Evolutionary conservation across 2,113 vertebrate genomes (phyloP), one percentile per base, ranked within the genome.

Genomic region (Alosa alosa): DNA sequence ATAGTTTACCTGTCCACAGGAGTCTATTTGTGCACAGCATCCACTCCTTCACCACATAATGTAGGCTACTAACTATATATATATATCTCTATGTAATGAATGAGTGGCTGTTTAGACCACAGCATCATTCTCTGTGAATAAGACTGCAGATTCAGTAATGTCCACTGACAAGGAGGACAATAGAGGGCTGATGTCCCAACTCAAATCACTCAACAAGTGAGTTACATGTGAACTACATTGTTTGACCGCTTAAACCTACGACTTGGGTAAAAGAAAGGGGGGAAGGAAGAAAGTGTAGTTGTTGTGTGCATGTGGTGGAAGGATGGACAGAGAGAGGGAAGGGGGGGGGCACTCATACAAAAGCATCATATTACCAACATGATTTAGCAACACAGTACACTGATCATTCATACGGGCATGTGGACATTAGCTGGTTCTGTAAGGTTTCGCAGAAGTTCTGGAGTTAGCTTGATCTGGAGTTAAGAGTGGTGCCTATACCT

Each of bases 291-390:
- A 60, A 60, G 15, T 60, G 55, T 8, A 17, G 15, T 6, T 60
- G 18, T 4, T 20, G 31, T 31, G 31, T 31, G 31, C 8, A 2
- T 44, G 41, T 44, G 41, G 41, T 44, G 41, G 41, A 44, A 44
- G 41, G 41, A 44, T 44, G 41, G 41, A 44, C 4, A 60, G 55
- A 60, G 55, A n/a, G 60, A 68, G 60, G 25, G 64, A 72, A 25
- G 36, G 25, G 36, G n/a, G 31, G 8, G 31, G 64, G 31, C 11
- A 72, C 64, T 72, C 25, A 72, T 31, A 7, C n/a, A 72, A 72
- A 60, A 72, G 64, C 64, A 72, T 72, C 64, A 72, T 72, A 72
- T 72, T 72, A 31, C 64, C 64, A 31, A 72, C 25, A 72, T 72
- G 25, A 72, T 72, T 72, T 72, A 36, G 10, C 64, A 72, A 72